Conservation (phyloP, 2,113 vertebrate genomes). For the Prinia subflava region DNA sequence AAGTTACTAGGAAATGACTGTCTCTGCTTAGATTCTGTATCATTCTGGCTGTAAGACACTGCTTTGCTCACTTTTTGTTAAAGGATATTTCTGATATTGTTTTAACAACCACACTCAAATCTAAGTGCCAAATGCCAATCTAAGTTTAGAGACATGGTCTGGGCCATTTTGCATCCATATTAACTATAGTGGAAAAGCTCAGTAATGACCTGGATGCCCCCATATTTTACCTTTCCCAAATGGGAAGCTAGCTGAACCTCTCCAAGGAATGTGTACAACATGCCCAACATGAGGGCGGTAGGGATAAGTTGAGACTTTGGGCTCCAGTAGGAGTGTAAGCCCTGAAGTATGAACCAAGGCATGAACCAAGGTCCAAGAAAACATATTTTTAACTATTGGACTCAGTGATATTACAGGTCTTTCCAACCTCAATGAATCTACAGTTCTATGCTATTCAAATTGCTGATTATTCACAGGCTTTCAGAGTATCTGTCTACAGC, state of each 20-base stretch:
- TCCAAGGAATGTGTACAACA: background rate
- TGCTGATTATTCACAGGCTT: background rate
- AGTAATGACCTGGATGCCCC: background rate
- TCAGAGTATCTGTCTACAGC: background rate
- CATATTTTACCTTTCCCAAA: background rate
- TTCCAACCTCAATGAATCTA: background rate
- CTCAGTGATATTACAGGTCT: background rate
- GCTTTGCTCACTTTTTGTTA: background rate
- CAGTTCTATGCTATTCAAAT: background rate
- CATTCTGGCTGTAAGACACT: background rate
- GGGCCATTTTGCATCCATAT: background rate
- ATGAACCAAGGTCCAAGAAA: background rate
- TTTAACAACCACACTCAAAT: background rate
- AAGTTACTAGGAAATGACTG: background rate
- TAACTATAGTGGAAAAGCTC: background rate
- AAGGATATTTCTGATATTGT: background rate
- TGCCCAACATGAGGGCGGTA: fast-evolving
- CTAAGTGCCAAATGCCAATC: background rate
- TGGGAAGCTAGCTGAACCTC: background rate
- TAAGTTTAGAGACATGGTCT: background rate
- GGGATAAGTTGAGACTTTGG: background rate
- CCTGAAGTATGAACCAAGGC: background rate
- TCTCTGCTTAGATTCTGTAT: background rate
- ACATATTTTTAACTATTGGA: background rate
- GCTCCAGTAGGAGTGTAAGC: background rate